Evolutionary conservation across 2,888 invertebrate genomes (phyloP).

Genomic region (Melanotus villosus): DNA sequence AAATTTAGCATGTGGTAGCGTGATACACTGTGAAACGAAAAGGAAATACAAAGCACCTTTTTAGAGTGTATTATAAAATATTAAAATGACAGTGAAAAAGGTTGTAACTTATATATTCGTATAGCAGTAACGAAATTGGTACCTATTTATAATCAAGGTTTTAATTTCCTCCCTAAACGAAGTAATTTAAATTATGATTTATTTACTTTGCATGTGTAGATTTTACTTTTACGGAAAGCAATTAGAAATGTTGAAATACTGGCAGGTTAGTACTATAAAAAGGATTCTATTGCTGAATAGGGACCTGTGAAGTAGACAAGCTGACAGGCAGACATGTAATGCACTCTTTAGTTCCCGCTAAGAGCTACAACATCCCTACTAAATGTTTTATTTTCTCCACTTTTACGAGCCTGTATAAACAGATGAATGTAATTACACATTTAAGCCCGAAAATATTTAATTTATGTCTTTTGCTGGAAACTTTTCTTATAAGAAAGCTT

Average conservation of each 20-base stretch:
- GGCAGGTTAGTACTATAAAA: not conserved
- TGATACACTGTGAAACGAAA: conserved; percentile 3
- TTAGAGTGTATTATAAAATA: conserved; percentile 16
- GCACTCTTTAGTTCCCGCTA: not conserved
- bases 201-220: too few relatives aligned
- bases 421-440: conserved; percentile 17
- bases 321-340: conserved; percentile 5
- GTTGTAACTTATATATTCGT: too few relatives aligned
- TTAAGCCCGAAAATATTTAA: conserved; percentile 1
- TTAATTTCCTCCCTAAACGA: too few relatives aligned
- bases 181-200: too few relatives aligned
- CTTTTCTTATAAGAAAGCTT: not conserved
- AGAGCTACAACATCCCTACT: not conserved
- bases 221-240: too few relatives aligned
- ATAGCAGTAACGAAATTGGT: too few relatives aligned
- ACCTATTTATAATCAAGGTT: too few relatives aligned
- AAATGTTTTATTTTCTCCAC: conserved; percentile 19
- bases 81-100: not conserved
- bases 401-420: conserved; percentile 23
- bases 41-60: conserved; percentile 19
- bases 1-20: conserved; percentile 14
- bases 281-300: not conserved
- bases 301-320: not conserved
- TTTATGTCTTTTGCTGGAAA: conserved; percentile 10
- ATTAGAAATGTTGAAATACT: not conserved